These are phyloP conservation scores for Drosophila santomea DNA, from an alignment of 1,140 invertebrate genomes.

Conservation along the genomic window DNA sequence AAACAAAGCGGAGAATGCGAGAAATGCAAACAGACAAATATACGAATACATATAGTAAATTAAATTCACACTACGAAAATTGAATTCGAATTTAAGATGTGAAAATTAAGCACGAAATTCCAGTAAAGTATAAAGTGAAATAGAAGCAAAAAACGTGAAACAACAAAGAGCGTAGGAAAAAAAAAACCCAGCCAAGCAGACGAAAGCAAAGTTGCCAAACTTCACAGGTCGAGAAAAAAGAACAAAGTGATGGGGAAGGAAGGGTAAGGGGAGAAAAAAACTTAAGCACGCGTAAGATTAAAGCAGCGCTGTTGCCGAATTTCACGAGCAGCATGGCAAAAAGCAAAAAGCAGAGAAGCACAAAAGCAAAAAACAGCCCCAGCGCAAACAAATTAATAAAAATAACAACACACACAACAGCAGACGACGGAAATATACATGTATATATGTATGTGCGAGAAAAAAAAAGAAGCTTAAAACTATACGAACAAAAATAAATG, in stretches of 20 bases:
- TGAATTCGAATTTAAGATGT: conserved; percentile 72
- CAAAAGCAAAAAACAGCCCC: conserved; percentile 46
- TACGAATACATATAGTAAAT: conserved; percentile 40
- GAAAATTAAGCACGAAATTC: conserved; percentile 79
- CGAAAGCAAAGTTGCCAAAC: conserved; percentile 59
- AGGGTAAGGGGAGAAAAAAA: conserved; percentile 28
- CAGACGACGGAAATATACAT: conserved; percentile 12
- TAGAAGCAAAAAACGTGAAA: conserved; percentile 32
- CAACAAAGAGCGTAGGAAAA: conserved; percentile 1
- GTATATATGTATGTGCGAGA: conserved; percentile 10
- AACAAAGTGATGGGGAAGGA: background rate
- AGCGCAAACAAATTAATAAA: conserved; percentile 56
- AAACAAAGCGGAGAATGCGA: conserved; percentile 19
- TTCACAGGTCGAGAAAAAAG: conserved; percentile 41
- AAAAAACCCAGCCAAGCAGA: conserved; percentile 66
- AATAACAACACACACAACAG: conserved; percentile 44
- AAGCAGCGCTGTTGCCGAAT: conserved; percentile 60
- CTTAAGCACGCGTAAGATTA: conserved; percentile 81
- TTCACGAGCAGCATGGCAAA: conserved; percentile 40
- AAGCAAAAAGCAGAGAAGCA: conserved; percentile 26
- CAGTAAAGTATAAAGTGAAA: conserved; percentile 43
- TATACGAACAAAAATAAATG: conserved; percentile 23
- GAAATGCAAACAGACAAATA: conserved; percentile 30
- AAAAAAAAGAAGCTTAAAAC: conserved; percentile 40
- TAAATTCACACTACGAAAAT: conserved; percentile 74